Base-by-base conservation (phyloP, 2,888 invertebrate species). In the Drosophila villosipedis region DNA sequence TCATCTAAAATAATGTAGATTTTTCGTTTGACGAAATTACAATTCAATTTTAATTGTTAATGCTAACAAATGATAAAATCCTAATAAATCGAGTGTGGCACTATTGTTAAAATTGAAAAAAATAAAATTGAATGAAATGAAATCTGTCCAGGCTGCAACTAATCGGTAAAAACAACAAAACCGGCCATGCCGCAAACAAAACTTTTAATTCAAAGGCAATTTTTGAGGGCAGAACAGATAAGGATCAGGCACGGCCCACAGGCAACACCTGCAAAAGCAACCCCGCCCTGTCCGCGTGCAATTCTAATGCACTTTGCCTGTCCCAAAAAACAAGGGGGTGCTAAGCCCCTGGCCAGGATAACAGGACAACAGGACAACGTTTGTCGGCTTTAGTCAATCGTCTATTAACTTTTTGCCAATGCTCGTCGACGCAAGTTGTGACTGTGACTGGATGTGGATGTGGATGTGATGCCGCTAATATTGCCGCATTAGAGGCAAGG, bases 351-450 rank as follows among this genome's bases (percentile, higher is more conserved):
- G 47, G 16, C 25, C 77, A 79, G 73, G 75, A 68, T 47, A 72
- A 72, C 63, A 41, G 69, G 68, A 60, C 68, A 68, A 25, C 65
- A 84, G 57, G 39, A 39, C 39, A 58, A 47, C n/a, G 58, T 43
- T 73, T 75, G 91, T 80, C 88, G 84, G 89, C 77, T 89, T 91
- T 87, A 87, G 90, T 89, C 86, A 90, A 90, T 83, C 81, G 89
- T 84, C 92, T 91, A 92, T 92, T 92, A 92, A 92, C 92, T 92
- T 92, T 89, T 84, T 90, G 91, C 85, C 84, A 82, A 73, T 61
- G 73, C 73, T 62, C 63, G 65, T 62, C 63, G 65, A 16, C 22
- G 53, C 61, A 52, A 30, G 50, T 55, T 63, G 58, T 57, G 58
- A 47, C 65, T 63, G 47, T 25, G 64, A 55, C 70, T 49, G 63